phyloP scores from a whole-genome alignment of 1,140 invertebrate genomes.

The Drosophila oshimai region DNA sequence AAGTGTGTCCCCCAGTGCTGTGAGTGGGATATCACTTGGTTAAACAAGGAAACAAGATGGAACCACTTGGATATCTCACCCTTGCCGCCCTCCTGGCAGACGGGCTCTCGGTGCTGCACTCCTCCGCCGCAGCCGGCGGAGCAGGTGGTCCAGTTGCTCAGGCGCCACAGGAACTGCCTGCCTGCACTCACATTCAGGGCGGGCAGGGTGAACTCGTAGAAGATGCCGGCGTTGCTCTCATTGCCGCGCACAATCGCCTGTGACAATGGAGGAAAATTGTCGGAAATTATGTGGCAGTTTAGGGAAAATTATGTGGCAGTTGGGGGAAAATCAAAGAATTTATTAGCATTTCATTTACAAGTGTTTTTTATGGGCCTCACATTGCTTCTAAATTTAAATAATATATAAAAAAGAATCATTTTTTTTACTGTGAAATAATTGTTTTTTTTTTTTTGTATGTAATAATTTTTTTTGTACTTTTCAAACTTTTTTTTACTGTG shows the following conservation, averaged over 20 bases:
- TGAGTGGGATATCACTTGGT: neutral
- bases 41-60: neutral
- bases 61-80: slow-evolving; percentile 60
- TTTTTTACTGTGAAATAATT: too few species aligned
- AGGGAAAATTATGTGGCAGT: neutral
- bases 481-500: too few species aligned
- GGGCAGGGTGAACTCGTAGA: slow-evolving; percentile 92
- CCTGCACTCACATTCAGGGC: slow-evolving; percentile 84
- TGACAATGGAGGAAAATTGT: too few species aligned
- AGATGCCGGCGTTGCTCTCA: slow-evolving; percentile 90
- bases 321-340: too few species aligned
- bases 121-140: slow-evolving; percentile 94
- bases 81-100: slow-evolving; percentile 87
- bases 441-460: too few species aligned
- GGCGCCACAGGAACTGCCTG: slow-evolving; percentile 88
- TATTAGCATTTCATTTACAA: too few species aligned
- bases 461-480: too few species aligned
- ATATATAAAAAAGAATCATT: too few species aligned
- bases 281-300: too few species aligned
- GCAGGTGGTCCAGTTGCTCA: slow-evolving; percentile 89
- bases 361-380: too few species aligned
- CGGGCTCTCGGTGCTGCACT: slow-evolving; percentile 86
- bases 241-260: slow-evolving; percentile 92
- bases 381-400: too few species aligned
- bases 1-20: slow-evolving; percentile 86